Conservation (phyloP, 2,888 invertebrate species). For the Carabus problematicus region DNA sequence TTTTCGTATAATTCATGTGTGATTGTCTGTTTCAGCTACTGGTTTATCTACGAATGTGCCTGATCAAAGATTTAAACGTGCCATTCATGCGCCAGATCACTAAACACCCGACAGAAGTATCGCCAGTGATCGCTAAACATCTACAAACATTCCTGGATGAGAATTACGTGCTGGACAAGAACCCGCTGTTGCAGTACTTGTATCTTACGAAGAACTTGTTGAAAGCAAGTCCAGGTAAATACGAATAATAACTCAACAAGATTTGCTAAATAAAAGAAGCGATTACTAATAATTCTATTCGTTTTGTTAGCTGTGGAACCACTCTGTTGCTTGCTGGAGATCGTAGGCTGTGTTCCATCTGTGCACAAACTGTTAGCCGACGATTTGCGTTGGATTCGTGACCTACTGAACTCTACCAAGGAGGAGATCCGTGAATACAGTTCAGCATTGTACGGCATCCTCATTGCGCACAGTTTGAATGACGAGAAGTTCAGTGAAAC, state of each 20-base stretch:
- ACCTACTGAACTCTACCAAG: conserved; percentile 72
- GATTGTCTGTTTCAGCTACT: conserved; percentile 67
- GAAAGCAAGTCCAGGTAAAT: conserved; percentile 70
- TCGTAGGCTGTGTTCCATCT: conserved; percentile 82
- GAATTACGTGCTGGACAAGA: conserved; percentile 59
- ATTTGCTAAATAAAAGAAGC: no score
- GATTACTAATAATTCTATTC: no score
- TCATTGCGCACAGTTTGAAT: conserved; percentile 66
- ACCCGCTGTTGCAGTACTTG: conserved; percentile 72
- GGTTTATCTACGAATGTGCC: conserved; percentile 79
- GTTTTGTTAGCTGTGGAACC: conserved; percentile 72
- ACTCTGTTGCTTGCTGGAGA: conserved; percentile 80
- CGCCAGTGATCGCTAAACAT: conserved; percentile 72
- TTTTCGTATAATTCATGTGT: conserved; percentile 16
- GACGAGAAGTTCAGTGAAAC: conserved; percentile 63
- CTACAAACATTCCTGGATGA: conserved; percentile 63
- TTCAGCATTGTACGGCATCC: conserved; percentile 77
- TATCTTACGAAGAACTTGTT: conserved; percentile 71
- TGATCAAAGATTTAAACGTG: conserved; percentile 70
- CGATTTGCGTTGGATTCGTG: conserved; percentile 70
- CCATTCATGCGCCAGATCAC: conserved; percentile 62
- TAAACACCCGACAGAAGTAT: conserved; percentile 70
- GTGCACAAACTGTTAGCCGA: conserved; percentile 70
- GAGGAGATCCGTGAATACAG: conserved; percentile 78
- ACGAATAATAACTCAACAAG: background rate